A percentile compares a stretch with the other conserved stretches of the same genome.
phyloP scores from a whole-genome alignment of 2,113 vertebrate species.

The Procavia capensis region DNA sequence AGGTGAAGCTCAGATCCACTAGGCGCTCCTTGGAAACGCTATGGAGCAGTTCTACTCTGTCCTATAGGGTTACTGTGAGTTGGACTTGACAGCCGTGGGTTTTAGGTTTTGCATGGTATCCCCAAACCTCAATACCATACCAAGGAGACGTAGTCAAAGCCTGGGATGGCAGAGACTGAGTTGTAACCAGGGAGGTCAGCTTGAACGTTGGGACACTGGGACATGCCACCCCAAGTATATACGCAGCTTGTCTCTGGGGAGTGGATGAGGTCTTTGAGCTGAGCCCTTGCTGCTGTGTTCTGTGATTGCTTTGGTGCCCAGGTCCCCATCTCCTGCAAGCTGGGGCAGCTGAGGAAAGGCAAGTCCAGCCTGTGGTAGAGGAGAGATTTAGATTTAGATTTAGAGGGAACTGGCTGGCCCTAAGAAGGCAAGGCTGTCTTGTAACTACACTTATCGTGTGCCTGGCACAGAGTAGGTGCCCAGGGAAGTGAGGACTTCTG shows the following conservation, averaged over 20 bases:
- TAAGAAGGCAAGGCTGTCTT: too few species aligned
- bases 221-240: background rate
- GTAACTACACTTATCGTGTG: rapidly evolving
- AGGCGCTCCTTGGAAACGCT: too few species aligned
- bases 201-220: background rate
- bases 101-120: too few species aligned
- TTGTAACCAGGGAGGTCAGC: background rate
- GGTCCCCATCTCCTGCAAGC: background rate
- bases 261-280: background rate
- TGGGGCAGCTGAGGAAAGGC: background rate
- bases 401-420: background rate
- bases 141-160: background rate
- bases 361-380: background rate
- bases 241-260: background rate
- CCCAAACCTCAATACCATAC: background rate
- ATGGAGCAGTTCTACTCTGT: too few species aligned
- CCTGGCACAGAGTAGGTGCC: background rate
- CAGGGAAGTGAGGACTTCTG: background rate
- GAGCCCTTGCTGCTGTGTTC: background rate
- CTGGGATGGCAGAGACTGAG: background rate
- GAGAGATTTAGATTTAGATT: too few species aligned
- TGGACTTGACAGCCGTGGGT: too few species aligned
- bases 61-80: too few species aligned
- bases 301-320: background rate
- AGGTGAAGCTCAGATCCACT: too few species aligned